phyloP scores from a whole-genome alignment of 2,113 vertebrate genomes.

The Takifugu bimaculatus region DNA sequence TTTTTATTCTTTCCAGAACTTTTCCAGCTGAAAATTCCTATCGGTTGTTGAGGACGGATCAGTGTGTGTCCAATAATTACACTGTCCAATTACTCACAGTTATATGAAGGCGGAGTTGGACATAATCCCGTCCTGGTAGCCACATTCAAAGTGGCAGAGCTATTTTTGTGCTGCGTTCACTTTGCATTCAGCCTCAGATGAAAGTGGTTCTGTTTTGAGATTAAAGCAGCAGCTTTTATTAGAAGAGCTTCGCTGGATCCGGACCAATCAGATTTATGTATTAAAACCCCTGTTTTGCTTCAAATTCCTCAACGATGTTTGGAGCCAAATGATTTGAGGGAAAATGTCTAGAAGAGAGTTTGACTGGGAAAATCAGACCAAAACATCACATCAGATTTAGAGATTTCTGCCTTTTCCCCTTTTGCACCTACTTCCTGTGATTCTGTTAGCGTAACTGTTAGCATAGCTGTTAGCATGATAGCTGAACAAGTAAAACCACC shows the following conservation, averaged over 20 bases:
- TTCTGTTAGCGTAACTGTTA: no score
- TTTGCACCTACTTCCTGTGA: no score
- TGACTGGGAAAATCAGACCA: slow-evolving; percentile 10
- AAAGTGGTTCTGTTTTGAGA: background rate
- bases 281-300: slow-evolving; percentile 19
- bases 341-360: slow-evolving; percentile 2
- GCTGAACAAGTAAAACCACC: no score
- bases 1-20: no score
- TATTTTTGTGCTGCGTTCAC: background rate
- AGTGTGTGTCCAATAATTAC: background rate
- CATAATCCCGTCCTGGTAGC: slow-evolving; percentile 3
- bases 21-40: background rate
- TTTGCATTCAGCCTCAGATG: background rate
- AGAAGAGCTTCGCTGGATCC: slow-evolving; percentile 18
- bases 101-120: background rate
- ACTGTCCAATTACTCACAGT: background rate
- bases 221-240: slow-evolving; percentile 11
- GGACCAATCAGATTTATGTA: background rate
- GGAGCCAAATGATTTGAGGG: slow-evolving; percentile 29
- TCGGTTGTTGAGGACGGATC: background rate
- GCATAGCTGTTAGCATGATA: no score
- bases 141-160: background rate
- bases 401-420: slow-evolving; percentile 32
- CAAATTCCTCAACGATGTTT: slow-evolving; percentile 24
- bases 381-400: slow-evolving; percentile 4